Conservation (phyloP, 1,140 invertebrate genomes). For the Akabosia matsudoensis region DNA sequence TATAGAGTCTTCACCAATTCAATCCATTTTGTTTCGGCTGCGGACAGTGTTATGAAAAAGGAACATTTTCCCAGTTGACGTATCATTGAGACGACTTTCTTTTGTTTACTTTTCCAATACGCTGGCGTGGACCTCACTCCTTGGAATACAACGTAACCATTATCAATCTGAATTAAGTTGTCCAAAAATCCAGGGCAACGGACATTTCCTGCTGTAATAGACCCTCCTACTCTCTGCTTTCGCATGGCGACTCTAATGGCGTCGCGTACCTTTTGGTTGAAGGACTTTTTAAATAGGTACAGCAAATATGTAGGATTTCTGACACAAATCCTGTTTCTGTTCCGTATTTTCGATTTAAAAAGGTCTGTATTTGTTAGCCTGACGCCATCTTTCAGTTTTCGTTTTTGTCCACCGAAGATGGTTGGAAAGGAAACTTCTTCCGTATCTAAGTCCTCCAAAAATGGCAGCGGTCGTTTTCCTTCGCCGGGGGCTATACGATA, state of each 20-base stretch:
- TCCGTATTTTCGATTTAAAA: constrained; percentile 21
- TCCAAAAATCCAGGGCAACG: not conserved
- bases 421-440: constrained; percentile 47
- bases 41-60: constrained; percentile 34
- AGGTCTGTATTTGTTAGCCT: constrained; percentile 29
- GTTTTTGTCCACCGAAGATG: constrained; percentile 46
- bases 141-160: constrained; percentile 44
- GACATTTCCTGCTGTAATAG: constrained; percentile 20
- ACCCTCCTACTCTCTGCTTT: constrained; percentile 37
- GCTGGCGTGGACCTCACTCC: constrained; percentile 47
- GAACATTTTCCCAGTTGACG: not conserved
- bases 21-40: constrained; percentile 26
- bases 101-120: not conserved
- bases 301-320: not conserved
- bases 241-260: constrained; percentile 35
- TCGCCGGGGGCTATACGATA: constrained; percentile 25
- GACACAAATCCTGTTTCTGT: constrained; percentile 16
- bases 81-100: not conserved
- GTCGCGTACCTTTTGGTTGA: constrained; percentile 27
- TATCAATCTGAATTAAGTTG: not conserved
- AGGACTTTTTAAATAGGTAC: constrained; percentile 22
- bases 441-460: constrained; percentile 35
- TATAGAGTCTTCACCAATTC: constrained; percentile 46
- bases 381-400: constrained; percentile 30
- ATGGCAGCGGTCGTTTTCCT: constrained; percentile 25